Evolutionary conservation across 2,888 invertebrate species (phyloP).

Genomic region (Flabesymbios commensalis): DNA sequence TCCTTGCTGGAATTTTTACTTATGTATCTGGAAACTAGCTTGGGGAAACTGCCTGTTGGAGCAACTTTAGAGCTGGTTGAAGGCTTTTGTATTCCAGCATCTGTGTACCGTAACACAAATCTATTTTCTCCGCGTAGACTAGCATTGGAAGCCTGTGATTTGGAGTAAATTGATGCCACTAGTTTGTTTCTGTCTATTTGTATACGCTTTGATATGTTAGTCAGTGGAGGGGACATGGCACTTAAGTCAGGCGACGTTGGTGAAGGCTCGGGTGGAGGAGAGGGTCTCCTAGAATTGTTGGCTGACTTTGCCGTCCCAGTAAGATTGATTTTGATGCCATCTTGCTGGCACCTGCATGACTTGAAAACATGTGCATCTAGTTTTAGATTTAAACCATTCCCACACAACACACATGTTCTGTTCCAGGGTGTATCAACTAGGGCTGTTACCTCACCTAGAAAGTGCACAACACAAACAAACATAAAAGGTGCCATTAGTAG

Average conservation of each 20-base stretch:
- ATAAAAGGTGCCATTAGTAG: too few species aligned
- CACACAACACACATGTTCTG: background rate
- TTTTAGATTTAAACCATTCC: background rate
- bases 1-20: too few species aligned
- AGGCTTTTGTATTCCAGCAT: background rate
- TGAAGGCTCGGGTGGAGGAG: background rate
- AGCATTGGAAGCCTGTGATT: background rate
- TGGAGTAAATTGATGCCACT: background rate
- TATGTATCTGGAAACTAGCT: too few species aligned
- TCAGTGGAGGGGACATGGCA: background rate
- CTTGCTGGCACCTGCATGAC: background rate
- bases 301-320: background rate
- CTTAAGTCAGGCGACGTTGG: background rate
- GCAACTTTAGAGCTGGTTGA: too few species aligned
- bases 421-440: background rate
- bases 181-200: slow-evolving; percentile 1
- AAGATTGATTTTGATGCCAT: background rate
- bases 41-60: too few species aligned
- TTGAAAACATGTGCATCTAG: background rate
- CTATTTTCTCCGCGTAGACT: background rate
- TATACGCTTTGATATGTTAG: background rate
- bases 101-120: slow-evolving; percentile 1
- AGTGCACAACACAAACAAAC: too few species aligned
- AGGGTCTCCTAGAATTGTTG: background rate
- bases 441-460: background rate